Percentiles rank a stretch among this genome's conserved stretches.
phyloP scores from a whole-genome alignment of 2,113 vertebrate genomes.

The Athene noctua region DNA sequence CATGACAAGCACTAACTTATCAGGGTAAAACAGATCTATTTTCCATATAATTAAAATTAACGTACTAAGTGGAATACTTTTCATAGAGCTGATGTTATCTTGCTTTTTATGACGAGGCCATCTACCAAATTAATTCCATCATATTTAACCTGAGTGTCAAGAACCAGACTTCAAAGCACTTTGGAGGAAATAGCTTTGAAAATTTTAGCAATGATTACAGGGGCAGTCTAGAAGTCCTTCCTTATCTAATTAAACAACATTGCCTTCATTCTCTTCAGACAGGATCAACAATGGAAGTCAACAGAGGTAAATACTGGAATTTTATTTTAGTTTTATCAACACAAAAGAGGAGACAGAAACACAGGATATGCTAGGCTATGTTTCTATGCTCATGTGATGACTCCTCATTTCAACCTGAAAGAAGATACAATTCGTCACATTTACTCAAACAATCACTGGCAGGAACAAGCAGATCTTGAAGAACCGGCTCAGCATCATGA shows the following conservation, averaged over 20 bases:
- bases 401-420: background rate
- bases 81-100: constrained; percentile 26
- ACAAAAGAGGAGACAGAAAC: background rate
- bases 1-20: constrained; percentile 25
- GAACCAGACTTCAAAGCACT: background rate
- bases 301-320: background rate
- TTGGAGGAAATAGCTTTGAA: constrained; percentile 13
- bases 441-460: background rate
- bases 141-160: constrained; percentile 19
- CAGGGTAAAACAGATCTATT: constrained; percentile 37
- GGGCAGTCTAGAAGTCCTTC: background rate
- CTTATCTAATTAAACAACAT: background rate
- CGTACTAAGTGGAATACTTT: constrained; percentile 5
- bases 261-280: background rate
- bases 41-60: constrained; percentile 44
- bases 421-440: background rate
- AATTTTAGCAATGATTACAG: background rate
- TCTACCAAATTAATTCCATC: constrained; percentile 39
- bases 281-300: background rate
- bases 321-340: background rate
- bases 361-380: background rate
- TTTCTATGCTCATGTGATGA: background rate
- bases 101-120: background rate
- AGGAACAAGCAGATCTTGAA: background rate
- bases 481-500: background rate